phyloP scores from a whole-genome alignment of 2,888 invertebrate species.

The Calliphora vomitoria region DNA sequence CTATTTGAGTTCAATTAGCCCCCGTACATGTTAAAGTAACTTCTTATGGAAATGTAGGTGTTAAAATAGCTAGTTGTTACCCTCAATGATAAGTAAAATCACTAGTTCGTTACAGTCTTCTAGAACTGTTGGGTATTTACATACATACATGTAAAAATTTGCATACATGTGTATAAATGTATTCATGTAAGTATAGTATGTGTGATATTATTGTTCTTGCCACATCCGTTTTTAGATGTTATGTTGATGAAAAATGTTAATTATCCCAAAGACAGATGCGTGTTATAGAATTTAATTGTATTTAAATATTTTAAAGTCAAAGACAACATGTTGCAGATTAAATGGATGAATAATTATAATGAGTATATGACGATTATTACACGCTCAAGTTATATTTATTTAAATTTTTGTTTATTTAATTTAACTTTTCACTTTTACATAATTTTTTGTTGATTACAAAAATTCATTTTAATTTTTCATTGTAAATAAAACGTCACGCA shows the following conservation, averaged over 20 bases:
- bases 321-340: neutral
- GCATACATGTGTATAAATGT: neutral
- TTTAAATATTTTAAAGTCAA: slow-evolving; percentile 31
- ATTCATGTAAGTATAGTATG: neutral
- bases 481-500: neutral
- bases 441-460: neutral
- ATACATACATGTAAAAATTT: neutral
- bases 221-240: slow-evolving; percentile 13
- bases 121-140: no score
- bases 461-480: neutral
- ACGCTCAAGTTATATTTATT: neutral
- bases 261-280: slow-evolving; percentile 17
- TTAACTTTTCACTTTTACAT: slow-evolving; percentile 1
- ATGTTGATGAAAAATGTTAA: slow-evolving; percentile 12
- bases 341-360: neutral
- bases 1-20: no score
- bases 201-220: slow-evolving; percentile 3
- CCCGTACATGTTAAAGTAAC: no score
- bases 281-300: slow-evolving; percentile 5
- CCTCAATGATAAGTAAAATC: no score
- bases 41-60: no score
- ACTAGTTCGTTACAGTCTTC: no score
- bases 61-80: no score
- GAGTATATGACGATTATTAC: neutral
- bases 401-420: neutral